phyloP scores from a whole-genome alignment of 30 jellyfish, hydroid and myxozoan species.

The Turritopsis rubra region DNA sequence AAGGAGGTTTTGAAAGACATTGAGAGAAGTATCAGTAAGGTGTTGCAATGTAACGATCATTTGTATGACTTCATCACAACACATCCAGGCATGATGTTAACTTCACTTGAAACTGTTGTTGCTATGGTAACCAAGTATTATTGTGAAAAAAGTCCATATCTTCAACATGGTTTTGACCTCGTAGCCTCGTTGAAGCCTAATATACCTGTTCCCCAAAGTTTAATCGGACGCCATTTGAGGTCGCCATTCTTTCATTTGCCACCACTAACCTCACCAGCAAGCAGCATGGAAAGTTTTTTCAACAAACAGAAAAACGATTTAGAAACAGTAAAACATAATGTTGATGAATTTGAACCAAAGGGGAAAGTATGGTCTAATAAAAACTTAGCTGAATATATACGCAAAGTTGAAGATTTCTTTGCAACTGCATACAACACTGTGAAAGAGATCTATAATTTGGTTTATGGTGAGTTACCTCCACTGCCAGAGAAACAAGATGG shows the following conservation, averaged over 20 bases:
- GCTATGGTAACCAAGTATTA: conserved; percentile 66
- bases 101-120: conserved; percentile 65
- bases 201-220: conserved; percentile 56
- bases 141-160: conserved; percentile 31
- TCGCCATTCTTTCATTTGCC: conserved; percentile 67
- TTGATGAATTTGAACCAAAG: conserved; percentile 61
- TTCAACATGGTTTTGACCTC: conserved; percentile 67
- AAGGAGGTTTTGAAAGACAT: conserved; percentile 38
- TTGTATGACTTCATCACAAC: conserved; percentile 26
- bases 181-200: conserved; percentile 68
- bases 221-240: conserved; percentile 46
- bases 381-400: conserved; percentile 61
- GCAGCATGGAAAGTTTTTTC: conserved; percentile 52
- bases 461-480: conserved; percentile 45
- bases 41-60: conserved; percentile 22
- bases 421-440: conserved; percentile 47
- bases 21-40: conserved; percentile 29
- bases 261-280: conserved; percentile 35
- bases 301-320: conserved; percentile 29
- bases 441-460: conserved; percentile 57
- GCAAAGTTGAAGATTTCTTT: conserved; percentile 54
- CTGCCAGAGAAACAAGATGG: conserved; percentile 71
- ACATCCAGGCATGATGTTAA: conserved; percentile 21
- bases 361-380: conserved; percentile 95
- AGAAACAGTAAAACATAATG: conserved; percentile 22